These are phyloP conservation scores for Napeogenes sylphis DNA, from an alignment of 2,888 invertebrate species.

Conservation along the genomic window DNA sequence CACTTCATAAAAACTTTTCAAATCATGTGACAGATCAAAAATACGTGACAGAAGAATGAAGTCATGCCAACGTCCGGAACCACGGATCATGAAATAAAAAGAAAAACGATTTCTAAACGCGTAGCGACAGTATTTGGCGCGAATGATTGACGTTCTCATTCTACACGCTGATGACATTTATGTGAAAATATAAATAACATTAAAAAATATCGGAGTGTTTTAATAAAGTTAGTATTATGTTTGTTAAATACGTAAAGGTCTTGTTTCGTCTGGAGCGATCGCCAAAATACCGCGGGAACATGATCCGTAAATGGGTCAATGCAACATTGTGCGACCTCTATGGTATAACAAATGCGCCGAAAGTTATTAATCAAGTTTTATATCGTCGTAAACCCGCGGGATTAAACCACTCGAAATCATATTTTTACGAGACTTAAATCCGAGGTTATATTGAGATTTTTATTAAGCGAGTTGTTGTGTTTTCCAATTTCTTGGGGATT, in stretches of 20 bases:
- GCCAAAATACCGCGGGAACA: constrained; percentile 61
- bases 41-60: constrained; percentile 37
- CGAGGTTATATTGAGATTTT: constrained; percentile 66
- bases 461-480: constrained; percentile 56
- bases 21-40: constrained; percentile 66
- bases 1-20: constrained; percentile 29
- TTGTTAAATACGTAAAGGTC: constrained; percentile 35
- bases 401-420: constrained; percentile 72
- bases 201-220: background rate
- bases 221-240: constrained; percentile 6
- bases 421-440: constrained; percentile 76
- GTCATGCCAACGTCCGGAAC: constrained; percentile 15
- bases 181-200: constrained; percentile 4
- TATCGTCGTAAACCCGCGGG: constrained; percentile 70
- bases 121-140: constrained; percentile 17
- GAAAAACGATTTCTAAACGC: constrained; percentile 17
- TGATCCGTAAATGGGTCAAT: constrained; percentile 61
- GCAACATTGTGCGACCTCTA: constrained; percentile 68
- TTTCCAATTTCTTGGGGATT: constrained; percentile 64
- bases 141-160: constrained; percentile 31
- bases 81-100: constrained; percentile 18
- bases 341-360: constrained; percentile 49
- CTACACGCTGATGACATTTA: constrained; percentile 8
- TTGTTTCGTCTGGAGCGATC: constrained; percentile 66
- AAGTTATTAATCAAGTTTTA: constrained; percentile 51